These are phyloP conservation scores for Patella depressa DNA, from an alignment of 2,888 invertebrate genomes.

Conservation along the genomic window DNA sequence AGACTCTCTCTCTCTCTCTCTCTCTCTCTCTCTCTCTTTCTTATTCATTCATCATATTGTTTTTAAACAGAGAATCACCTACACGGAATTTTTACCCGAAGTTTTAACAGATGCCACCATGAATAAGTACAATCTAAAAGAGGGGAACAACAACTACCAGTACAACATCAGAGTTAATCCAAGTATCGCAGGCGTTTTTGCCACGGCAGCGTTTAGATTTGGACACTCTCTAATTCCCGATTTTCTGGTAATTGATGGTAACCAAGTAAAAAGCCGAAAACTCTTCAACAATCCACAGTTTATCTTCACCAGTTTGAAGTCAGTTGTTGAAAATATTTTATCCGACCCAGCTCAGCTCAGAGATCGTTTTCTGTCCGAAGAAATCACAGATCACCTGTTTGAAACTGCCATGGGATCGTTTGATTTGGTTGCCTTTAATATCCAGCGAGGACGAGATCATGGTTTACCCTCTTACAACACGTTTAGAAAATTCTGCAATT, in stretches of 20 bases:
- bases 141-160: background rate
- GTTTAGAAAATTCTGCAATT: background rate
- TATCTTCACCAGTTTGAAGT: background rate
- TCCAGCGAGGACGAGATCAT: slow-evolving; percentile 4
- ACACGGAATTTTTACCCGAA: slow-evolving; percentile 76
- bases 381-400: slow-evolving; percentile 4
- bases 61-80: too few species aligned
- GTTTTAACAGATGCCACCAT: background rate
- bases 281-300: background rate
- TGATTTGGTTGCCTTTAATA: slow-evolving; percentile 5
- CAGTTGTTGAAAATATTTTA: background rate
- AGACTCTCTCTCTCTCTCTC: background rate
- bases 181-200: background rate
- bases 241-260: background rate
- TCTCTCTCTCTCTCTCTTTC: slow-evolving; percentile 7
- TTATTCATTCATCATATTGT: too few species aligned
- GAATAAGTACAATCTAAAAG: background rate
- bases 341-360: background rate
- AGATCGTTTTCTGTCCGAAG: background rate
- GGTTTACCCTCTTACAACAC: background rate
- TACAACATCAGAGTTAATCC: background rate
- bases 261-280: background rate
- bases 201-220: background rate
- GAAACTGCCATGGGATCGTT: background rate
- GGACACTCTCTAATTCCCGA: background rate